Percentiles rank a stretch among this genome's conserved stretches.
Evolutionary conservation across 2,113 vertebrate genomes (phyloP).

Genomic region (Reinhardtius hippoglossoides): DNA sequence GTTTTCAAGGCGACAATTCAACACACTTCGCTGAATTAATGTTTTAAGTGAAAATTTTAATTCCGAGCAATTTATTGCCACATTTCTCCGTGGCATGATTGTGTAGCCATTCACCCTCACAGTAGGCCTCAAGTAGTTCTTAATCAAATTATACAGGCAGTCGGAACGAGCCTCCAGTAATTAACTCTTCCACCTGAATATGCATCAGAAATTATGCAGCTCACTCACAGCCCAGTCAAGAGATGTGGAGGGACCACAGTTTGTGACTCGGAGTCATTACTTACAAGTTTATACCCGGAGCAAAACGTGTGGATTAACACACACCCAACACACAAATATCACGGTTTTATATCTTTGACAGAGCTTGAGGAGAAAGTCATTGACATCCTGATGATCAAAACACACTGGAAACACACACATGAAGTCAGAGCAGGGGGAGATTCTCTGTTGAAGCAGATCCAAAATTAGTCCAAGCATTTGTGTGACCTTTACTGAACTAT

Average conservation of each 20-base stretch:
- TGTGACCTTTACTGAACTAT: slow-evolving; percentile 84
- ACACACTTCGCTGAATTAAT: slow-evolving; percentile 70
- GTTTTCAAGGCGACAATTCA: slow-evolving; percentile 62
- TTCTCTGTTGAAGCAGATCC: slow-evolving; percentile 80
- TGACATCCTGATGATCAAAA: slow-evolving; percentile 24
- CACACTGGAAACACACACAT: slow-evolving; percentile 24
- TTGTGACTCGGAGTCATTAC: slow-evolving; percentile 40
- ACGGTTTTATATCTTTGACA: slow-evolving; percentile 1
- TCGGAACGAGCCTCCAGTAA: slow-evolving; percentile 77
- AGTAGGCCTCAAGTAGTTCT: slow-evolving; percentile 79
- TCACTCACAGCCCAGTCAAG: slow-evolving; percentile 52
- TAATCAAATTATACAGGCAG: slow-evolving; percentile 82
- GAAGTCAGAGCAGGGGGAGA: slow-evolving; percentile 44
- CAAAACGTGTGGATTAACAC: slow-evolving; percentile 40
- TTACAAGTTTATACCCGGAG: slow-evolving; percentile 51
- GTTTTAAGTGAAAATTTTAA: slow-evolving; percentile 80
- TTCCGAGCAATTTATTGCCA: slow-evolving; percentile 81
- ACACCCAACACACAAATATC: slow-evolving; percentile 6
- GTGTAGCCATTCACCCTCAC: slow-evolving; percentile 78
- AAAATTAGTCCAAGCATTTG: slow-evolving; percentile 89
- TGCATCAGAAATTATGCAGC: slow-evolving; percentile 64
- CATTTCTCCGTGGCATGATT: slow-evolving; percentile 72
- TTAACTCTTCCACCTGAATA: slow-evolving; percentile 76
- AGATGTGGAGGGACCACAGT: slow-evolving; percentile 42
- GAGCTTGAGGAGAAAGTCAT: slow-evolving; percentile 2